Evolutionary conservation across 2,113 vertebrate genomes (phyloP).

Genomic region (Brachirus orientalis): DNA sequence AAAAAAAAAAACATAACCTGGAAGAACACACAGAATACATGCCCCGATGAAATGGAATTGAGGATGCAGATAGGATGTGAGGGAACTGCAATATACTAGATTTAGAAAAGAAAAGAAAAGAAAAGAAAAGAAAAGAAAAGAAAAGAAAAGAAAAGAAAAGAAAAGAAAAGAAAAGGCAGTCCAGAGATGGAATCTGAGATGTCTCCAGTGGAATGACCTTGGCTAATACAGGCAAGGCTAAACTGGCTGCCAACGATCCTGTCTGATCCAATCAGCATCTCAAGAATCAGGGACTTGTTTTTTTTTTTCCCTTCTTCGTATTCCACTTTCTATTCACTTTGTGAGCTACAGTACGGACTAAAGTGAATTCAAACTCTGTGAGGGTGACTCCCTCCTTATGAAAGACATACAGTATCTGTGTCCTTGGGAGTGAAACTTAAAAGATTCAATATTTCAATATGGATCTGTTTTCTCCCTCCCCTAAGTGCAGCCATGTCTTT

Average conservation of each 20-base stretch:
- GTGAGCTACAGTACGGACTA: slow-evolving; percentile 7
- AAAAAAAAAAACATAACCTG: no score
- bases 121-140: slow-evolving; percentile 15
- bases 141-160: slow-evolving; percentile 1
- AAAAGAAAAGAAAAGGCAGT: slow-evolving; percentile 16
- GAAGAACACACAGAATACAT: no score
- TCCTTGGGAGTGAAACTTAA: slow-evolving; percentile 52
- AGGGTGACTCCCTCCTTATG: slow-evolving; percentile 12
- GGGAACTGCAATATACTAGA: slow-evolving; percentile 19
- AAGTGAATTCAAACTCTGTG: slow-evolving; percentile 32
- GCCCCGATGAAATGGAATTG: no score
- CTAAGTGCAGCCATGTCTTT: slow-evolving; percentile 27
- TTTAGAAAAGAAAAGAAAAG: slow-evolving; percentile 15
- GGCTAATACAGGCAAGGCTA: slow-evolving; percentile 48
- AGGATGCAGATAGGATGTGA: no score
- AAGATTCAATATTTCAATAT: slow-evolving; percentile 65
- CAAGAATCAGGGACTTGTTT: slow-evolving; percentile 37
- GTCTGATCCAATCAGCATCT: slow-evolving; percentile 63
- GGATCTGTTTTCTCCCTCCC: slow-evolving; percentile 42
- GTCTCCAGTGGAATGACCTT: slow-evolving; percentile 61
- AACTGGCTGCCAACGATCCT: slow-evolving; percentile 60
- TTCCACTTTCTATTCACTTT: slow-evolving; percentile 5
- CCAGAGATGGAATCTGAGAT: slow-evolving; percentile 15
- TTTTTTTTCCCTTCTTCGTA: slow-evolving; percentile 21
- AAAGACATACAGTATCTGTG: slow-evolving; percentile 31